Evolutionary conservation across 2,113 vertebrate genomes (phyloP).

Genomic region (Plotosus lineatus): DNA sequence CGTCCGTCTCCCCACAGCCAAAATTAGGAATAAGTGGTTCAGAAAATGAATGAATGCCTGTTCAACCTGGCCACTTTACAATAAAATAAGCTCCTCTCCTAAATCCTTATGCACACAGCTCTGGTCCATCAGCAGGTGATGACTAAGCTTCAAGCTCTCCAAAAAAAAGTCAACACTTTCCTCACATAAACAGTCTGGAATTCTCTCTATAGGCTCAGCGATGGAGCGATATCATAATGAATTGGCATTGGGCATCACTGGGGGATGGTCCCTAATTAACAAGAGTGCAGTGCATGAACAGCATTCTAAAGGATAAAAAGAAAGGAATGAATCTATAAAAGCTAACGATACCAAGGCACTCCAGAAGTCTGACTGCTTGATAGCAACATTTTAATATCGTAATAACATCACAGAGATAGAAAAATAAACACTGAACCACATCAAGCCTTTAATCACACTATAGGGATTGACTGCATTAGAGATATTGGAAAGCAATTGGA

Average conservation of each 20-base stretch:
- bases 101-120: background rate
- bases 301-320: constrained; percentile 39
- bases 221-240: constrained; percentile 56
- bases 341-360: constrained; percentile 43
- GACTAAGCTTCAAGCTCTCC: constrained; percentile 28
- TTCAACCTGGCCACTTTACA: background rate
- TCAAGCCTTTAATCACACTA: background rate
- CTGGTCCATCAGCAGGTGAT: background rate
- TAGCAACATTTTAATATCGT: background rate
- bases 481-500: too few species aligned
- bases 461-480: background rate
- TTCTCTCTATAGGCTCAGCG: constrained; percentile 46
- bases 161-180: constrained; percentile 10
- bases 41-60: too few species aligned
- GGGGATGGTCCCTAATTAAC: constrained; percentile 48
- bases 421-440: background rate
- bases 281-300: constrained; percentile 39
- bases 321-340: constrained; percentile 56
- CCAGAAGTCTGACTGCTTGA: constrained; percentile 36
- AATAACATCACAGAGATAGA: background rate
- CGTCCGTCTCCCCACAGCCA: too few species aligned
- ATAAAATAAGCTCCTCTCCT: background rate
- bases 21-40: too few species aligned
- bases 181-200: constrained; percentile 54
- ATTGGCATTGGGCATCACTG: constrained; percentile 52